phyloP scores from a whole-genome alignment of 2,888 invertebrate genomes.

The Protula sp. region DNA sequence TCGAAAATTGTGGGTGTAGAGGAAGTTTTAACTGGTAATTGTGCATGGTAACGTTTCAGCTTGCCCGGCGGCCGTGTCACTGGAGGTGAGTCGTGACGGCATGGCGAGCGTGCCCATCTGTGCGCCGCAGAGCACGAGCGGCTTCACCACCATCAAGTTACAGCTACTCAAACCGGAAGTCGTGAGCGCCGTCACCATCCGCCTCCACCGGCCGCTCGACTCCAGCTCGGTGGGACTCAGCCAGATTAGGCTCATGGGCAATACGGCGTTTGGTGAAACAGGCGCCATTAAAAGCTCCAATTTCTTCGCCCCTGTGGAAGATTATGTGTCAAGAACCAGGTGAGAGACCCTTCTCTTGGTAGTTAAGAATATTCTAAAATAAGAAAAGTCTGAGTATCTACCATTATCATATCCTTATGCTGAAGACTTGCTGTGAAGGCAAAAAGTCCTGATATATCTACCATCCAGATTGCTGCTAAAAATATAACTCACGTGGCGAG shows the following conservation, averaged over 20 bases:
- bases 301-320: conserved; percentile 41
- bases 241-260: conserved; percentile 78
- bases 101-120: conserved; percentile 74
- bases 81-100: conserved; percentile 78
- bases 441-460: no score
- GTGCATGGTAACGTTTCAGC: no score
- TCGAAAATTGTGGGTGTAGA: not conserved
- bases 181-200: conserved; percentile 73
- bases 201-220: conserved; percentile 78
- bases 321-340: conserved; percentile 49
- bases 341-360: no score
- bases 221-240: conserved; percentile 84
- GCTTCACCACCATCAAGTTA: conserved; percentile 74
- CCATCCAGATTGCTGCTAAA: no score
- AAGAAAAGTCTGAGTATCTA: no score
- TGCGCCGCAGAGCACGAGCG: conserved; percentile 78
- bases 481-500: no score
- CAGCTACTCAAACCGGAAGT: conserved; percentile 78
- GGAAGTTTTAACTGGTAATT: not conserved
- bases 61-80: conserved; percentile 75
- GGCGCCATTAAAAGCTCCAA: conserved; percentile 26
- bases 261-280: conserved; percentile 72
- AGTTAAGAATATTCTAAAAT: no score
- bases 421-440: no score
- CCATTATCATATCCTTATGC: no score